These are phyloP conservation scores for Alethe diademata DNA, from an alignment of 2,113 vertebrate genomes.

Conservation along the genomic window DNA sequence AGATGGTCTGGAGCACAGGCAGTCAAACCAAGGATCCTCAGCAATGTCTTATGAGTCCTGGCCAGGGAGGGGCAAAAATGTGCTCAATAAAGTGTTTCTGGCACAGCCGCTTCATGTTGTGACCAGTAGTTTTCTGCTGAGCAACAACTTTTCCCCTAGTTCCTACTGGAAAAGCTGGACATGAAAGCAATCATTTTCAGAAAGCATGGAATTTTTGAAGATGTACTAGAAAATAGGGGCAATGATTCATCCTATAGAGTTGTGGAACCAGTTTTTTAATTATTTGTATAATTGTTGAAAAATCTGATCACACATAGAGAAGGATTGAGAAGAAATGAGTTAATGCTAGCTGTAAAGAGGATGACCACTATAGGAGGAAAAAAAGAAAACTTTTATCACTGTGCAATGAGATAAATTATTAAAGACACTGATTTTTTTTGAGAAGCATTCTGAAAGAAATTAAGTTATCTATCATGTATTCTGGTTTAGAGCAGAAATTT, in stretches of 20 bases:
- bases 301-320: background rate
- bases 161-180: background rate
- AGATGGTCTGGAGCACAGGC: background rate
- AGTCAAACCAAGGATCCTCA: rapidly evolving
- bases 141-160: background rate
- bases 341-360: background rate
- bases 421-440: background rate
- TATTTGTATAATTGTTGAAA: background rate
- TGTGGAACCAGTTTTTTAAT: background rate
- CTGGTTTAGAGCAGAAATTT: background rate
- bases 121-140: background rate
- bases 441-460: background rate
- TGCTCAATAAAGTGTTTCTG: background rate
- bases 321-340: background rate
- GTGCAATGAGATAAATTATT: background rate
- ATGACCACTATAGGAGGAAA: background rate
- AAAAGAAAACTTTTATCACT: background rate
- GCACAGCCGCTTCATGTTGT: background rate
- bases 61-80: background rate
- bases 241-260: background rate
- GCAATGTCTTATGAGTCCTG: background rate
- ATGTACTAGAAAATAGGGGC: background rate
- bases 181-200: background rate
- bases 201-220: background rate
- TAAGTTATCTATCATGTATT: background rate